Evolutionary conservation across 2,113 vertebrate genomes (phyloP), one percentile per base, ranked within the genome.

Genomic region (Columba janthina): DNA sequence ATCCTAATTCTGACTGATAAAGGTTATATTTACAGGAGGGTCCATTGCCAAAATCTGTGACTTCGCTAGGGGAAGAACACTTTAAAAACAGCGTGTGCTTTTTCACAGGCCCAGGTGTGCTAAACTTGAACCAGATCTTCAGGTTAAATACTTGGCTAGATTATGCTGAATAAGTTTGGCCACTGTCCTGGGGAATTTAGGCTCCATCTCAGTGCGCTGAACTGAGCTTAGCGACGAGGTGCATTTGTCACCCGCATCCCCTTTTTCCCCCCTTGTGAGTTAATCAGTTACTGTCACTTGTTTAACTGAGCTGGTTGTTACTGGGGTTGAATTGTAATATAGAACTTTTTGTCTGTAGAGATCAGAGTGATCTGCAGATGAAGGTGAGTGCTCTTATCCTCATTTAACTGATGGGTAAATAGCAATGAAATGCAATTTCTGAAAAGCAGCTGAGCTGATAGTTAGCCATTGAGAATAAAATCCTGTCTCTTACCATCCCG

Each of bases 381-480:
- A 90, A 95, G 86, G 80, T 81, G 58, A 89, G 21, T 53, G 70
- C 38, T 89, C 83, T 89, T 73, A 87, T 80, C 74, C 61, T 11
- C 38, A 20, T 85, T 85, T 89, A 81, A 56, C 40, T 89, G 86
- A 77, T 61, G 73, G 38, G 65, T 38, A 94, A 95, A 60, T 34
- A 81, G 80, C 40, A 61, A 31, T 46, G 89, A 85, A 81, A 89
- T 93, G 66, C 31, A 81, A 36, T 72, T 92, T 70, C 40, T 94
- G 70, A 58, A 84, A 93, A 85, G 71, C 60, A 88, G 46, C 25
- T 78, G 71, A 94, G 50, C 81, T 95, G 71, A 80, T n/a, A 85
- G 67, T 32, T 93, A 82, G 78, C 88, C 46, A 56, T 17, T 84
- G 79, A 81, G 81, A 73, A 91, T 85, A 85, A 94, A 85, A 94